Evolutionary conservation across 2,888 invertebrate species (phyloP).

Genomic region (Meta bourneti): DNA sequence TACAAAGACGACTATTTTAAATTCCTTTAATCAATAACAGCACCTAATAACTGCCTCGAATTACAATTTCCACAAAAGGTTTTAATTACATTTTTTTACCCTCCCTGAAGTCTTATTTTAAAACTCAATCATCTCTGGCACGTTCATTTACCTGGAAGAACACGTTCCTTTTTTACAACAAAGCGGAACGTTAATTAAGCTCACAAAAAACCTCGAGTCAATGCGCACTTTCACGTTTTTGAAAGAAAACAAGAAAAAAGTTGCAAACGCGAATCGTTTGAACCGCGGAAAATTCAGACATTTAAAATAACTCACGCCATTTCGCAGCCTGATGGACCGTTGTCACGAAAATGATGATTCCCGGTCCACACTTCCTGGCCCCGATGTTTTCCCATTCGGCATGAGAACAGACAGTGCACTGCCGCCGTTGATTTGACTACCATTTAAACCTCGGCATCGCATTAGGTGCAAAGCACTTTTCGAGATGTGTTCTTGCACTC

Average conservation of each 20-base stretch:
- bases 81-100: neutral
- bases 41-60: neutral
- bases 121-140: neutral
- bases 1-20: neutral
- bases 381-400: neutral
- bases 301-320: conserved; percentile 60
- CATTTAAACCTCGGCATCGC: conserved; percentile 39
- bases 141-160: neutral
- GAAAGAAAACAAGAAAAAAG: conserved; percentile 18
- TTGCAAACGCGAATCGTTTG: conserved; percentile 36
- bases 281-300: conserved; percentile 38
- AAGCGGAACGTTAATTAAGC: neutral
- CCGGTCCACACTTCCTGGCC: conserved; percentile 9
- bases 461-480: conserved; percentile 13
- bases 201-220: neutral
- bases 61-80: neutral
- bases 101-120: neutral
- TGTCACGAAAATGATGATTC: conserved; percentile 55
- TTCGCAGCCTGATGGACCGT: conserved; percentile 30
- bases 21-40: neutral
- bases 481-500: conserved; percentile 22
- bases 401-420: conserved; percentile 32
- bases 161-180: neutral
- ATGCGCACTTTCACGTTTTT: conserved; percentile 21
- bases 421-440: conserved; percentile 45